Evolutionary conservation across 2,113 vertebrate species (phyloP), one percentile per base, ranked within the genome.

Genomic region (Nasalis larvatus): DNA sequence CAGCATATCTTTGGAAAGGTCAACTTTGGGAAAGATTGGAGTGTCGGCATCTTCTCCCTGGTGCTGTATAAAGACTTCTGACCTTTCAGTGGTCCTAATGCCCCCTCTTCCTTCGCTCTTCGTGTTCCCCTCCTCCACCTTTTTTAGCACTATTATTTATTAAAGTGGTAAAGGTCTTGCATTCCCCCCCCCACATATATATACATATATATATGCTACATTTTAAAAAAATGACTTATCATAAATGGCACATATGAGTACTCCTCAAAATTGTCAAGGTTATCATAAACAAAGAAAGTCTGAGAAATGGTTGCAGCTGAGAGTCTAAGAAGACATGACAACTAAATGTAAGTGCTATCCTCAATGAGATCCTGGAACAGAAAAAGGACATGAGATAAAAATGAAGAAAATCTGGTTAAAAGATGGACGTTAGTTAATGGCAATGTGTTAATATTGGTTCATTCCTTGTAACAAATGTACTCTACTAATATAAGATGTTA

Each of bases 41-140:
- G 98, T 96, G 95, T 91, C 37, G 95, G 73, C 80, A 94, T 88
- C 97, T 98, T 98, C 96, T 98, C 94, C 94, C 96, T 66, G 89
- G 96, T 96, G 96, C 96, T 98, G 93, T 92, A 71, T 89, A 95
- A 97, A 98, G 98, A 97, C 98, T 97, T 88, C 98, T 98, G 98
- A 98, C 98, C 98, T 99, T 99, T 99, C 96, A 12, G 11, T 86
- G 94, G 97, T 98, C 98, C 98, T 97, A 96, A 98, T 98, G 98
- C 97, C 95, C 98, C 81, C 97, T 77, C 95, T 93, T 92, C 87
- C 56, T 88, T 90, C 73, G 30, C n/a, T 87, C 56, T 76, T 14
- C 6, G 13, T 37, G 10, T 69, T 66, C 12, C 69, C 47, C 40
- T 81, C 71, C 37, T n/a, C 18, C 2, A 20, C 54, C n/a, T 58